Evolutionary conservation across 2,113 vertebrate genomes (phyloP), one percentile per base, ranked within the genome.

Genomic region (Eolophus roseicapilla): DNA sequence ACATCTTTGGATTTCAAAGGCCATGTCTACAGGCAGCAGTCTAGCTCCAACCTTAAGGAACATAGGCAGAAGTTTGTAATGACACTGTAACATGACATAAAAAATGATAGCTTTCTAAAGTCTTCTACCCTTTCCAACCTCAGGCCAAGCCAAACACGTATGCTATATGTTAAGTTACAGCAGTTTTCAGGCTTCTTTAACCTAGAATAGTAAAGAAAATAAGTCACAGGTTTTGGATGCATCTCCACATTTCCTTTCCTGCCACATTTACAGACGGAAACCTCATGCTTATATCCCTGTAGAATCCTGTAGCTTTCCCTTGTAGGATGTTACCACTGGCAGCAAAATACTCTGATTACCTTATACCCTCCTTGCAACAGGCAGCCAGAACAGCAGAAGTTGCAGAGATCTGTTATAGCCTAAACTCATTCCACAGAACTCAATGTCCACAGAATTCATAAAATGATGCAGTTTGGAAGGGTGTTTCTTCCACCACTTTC

Each of bases 1-100:
- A 13, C 28, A 39, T 37, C 31, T 47, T 14, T 59, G 29, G 35
- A 39, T 44, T 79, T 79, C 81, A 24, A 53, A 55, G 47, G 57
- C 31, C 6, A 5, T 0, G 4, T 5, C 29, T 50, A 55, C 75
- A 64, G 55, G 49, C 17, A 71, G 35, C 25, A 75, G 35, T n/a
- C 39, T 4, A 55, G 39, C 46, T 35, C 49, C 43, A 46, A 3
- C 35, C 27, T n/a, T 35, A 50, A 86, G 23, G 17, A 59, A 83
- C 25, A 37, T 13, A 13, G 0, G 12, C 35, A 71, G 13, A 60
- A 63, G 11, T 15, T 29, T 1, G 0, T 3, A 55, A 57, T 0
- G 2, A 64, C 17, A 44, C 35, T 64, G 20, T 27, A 67, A 59
- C 25, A 43, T 0, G 10, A 77, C 57, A 89, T 4, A 47, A 1